phyloP scores from a whole-genome alignment of 2,797 vertebrate genomes.

The Eulemur rubriventer region DNA sequence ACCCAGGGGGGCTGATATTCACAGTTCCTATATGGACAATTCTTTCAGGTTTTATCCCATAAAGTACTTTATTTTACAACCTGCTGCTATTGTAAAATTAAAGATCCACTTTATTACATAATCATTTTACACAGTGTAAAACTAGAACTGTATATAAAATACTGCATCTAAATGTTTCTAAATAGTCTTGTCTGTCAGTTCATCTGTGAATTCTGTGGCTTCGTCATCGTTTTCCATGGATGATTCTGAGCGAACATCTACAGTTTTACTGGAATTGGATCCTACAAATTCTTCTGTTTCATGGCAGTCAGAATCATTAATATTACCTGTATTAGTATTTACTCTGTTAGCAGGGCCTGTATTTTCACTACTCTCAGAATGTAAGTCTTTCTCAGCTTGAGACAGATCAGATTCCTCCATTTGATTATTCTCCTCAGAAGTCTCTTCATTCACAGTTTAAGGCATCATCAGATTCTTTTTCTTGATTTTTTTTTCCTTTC shows the following conservation, averaged over 20 bases:
- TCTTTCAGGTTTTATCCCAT: too few species aligned
- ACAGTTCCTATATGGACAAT: too few species aligned
- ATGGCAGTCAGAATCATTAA: slow-evolving; percentile 82
- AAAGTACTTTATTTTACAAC: too few species aligned
- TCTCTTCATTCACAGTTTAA: slow-evolving; percentile 79
- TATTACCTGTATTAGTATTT: neutral
- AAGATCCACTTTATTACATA: slow-evolving; percentile 69
- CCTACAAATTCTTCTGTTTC: slow-evolving; percentile 83
- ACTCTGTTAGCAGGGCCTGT: too few species aligned
- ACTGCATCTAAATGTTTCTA: slow-evolving; percentile 15
- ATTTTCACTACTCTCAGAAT: slow-evolving; percentile 83
- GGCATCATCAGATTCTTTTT: slow-evolving; percentile 87
- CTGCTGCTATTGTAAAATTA: slow-evolving; percentile 83
- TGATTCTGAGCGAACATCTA: slow-evolving; percentile 87
- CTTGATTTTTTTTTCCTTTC: slow-evolving; percentile 78
- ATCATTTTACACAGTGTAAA: slow-evolving; percentile 90
- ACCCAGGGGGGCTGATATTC: too few species aligned
- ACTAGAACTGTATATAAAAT: slow-evolving; percentile 86
- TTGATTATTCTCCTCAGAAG: slow-evolving; percentile 88
- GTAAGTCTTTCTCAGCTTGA: slow-evolving; percentile 81
- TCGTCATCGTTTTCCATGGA: slow-evolving; percentile 89
- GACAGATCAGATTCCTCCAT: slow-evolving; percentile 93
- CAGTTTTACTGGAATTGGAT: slow-evolving; percentile 86
- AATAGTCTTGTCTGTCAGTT: slow-evolving; percentile 95
- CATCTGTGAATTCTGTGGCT: slow-evolving; percentile 90